These are phyloP conservation scores for Pseudomyrmex cubaensis DNA, from an alignment of 1,140 invertebrate genomes.

Conservation along the genomic window DNA sequence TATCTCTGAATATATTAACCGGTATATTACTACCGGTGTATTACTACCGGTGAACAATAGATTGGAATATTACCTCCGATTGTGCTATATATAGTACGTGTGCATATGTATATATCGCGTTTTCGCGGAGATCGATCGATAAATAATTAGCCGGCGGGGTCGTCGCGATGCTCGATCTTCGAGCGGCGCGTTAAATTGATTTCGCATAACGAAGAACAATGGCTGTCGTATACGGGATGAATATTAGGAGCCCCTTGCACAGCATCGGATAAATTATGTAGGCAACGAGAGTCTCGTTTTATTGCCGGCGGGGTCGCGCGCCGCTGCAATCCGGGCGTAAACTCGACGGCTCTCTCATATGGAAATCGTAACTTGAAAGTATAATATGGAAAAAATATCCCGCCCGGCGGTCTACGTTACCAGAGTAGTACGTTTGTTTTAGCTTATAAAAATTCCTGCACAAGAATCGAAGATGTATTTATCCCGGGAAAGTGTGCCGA, in stretches of 20 bases:
- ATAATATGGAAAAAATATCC: conserved; percentile 53
- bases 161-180: conserved; percentile 13
- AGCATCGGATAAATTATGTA: conserved; percentile 59
- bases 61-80: background rate
- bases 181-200: conserved; percentile 50
- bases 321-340: conserved; percentile 52
- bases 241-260: conserved; percentile 46
- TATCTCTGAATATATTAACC: background rate
- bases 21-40: too few relatives aligned
- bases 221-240: conserved; percentile 46
- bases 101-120: background rate
- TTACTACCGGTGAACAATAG: background rate
- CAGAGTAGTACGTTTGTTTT: conserved; percentile 46
- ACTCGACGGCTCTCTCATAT: conserved; percentile 52
- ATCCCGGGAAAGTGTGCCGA: background rate
- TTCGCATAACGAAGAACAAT: conserved; percentile 54
- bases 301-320: conserved; percentile 47
- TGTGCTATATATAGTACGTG: too few relatives aligned
- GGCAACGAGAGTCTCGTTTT: conserved; percentile 56
- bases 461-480: conserved; percentile 34
- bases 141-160: conserved; percentile 33
- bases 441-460: conserved; percentile 45
- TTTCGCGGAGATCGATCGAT: conserved; percentile 9
- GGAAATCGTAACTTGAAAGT: conserved; percentile 59
- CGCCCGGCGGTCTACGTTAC: conserved; percentile 27